These are phyloP conservation scores for Morpho deidamia DNA, from an alignment of 2,888 invertebrate species.

Conservation along the genomic window DNA sequence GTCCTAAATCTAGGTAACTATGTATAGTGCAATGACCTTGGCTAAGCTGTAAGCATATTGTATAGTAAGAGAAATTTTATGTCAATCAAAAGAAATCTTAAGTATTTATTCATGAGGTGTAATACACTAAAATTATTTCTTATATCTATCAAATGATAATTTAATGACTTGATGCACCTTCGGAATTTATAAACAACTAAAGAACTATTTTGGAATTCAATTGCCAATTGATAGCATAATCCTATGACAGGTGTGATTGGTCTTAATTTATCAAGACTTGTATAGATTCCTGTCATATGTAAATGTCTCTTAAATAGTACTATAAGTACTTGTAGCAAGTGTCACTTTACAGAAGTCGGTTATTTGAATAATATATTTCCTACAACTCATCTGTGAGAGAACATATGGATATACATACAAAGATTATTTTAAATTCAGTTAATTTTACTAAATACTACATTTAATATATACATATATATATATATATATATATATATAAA, in stretches of 20 bases:
- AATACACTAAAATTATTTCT: constrained; percentile 60
- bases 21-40: constrained; percentile 69
- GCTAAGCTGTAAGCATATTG: constrained; percentile 66
- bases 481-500: constrained; percentile 35
- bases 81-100: constrained; percentile 41
- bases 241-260: not conserved
- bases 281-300: not conserved
- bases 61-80: constrained; percentile 54
- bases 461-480: constrained; percentile 31
- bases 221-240: too few species aligned
- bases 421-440: too few species aligned
- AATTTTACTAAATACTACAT: not conserved
- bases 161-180: constrained; percentile 19
- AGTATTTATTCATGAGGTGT: constrained; percentile 60
- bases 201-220: not conserved
- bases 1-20: constrained; percentile 43
- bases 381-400: not conserved
- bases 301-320: not conserved
- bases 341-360: constrained; percentile 5
- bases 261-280: not conserved
- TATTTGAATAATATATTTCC: not conserved
- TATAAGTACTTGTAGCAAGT: constrained; percentile 1
- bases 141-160: constrained; percentile 30
- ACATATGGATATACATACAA: not conserved
- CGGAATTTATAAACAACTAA: not conserved